Percentiles rank a stretch among this genome's conserved stretches.
These are phyloP conservation scores for Holothuria glaberrima DNA, from an alignment of 35 echinoderm and acorn worm species.

Conservation along the genomic window DNA sequence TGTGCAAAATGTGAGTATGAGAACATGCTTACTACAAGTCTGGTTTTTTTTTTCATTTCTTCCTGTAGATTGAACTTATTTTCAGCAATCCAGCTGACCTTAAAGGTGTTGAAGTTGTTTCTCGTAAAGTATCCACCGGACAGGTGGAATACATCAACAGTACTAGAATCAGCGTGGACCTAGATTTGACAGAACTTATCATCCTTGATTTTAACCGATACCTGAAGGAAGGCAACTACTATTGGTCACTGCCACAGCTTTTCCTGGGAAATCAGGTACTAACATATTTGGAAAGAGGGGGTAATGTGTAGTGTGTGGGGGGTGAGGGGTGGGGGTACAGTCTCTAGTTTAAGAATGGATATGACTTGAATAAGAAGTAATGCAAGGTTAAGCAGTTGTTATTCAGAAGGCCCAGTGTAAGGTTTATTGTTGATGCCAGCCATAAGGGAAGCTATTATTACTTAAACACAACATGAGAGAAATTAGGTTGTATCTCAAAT, in stretches of 20 bases:
- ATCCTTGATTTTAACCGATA: conserved; percentile 59
- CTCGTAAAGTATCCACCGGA: conserved; percentile 8
- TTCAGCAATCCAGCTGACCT: conserved; percentile 28
- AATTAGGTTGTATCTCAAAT: no score
- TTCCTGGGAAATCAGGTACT: conserved; percentile 86
- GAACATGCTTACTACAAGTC: background rate
- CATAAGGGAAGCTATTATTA: no score
- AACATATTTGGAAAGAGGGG: no score
- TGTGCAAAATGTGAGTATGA: background rate
- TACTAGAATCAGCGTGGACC: conserved; percentile 48
- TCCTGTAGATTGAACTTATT: conserved; percentile 14
- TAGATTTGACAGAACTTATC: conserved; percentile 52
- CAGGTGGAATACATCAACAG: conserved; percentile 15
- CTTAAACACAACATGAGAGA: no score
- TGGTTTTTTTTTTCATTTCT: background rate
- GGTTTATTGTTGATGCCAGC: no score
- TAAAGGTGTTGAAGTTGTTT: conserved; percentile 61
- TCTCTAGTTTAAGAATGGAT: no score
- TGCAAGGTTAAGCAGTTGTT: no score
- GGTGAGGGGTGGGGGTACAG: no score
- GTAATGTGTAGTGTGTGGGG: no score
- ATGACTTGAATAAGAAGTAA: no score
- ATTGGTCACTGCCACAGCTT: conserved; percentile 75
- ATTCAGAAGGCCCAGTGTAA: no score
- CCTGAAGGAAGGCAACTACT: conserved; percentile 69